These are phyloP conservation scores for Drosophila parvula DNA, from an alignment of 1,140 invertebrate genomes.

Conservation along the genomic window DNA sequence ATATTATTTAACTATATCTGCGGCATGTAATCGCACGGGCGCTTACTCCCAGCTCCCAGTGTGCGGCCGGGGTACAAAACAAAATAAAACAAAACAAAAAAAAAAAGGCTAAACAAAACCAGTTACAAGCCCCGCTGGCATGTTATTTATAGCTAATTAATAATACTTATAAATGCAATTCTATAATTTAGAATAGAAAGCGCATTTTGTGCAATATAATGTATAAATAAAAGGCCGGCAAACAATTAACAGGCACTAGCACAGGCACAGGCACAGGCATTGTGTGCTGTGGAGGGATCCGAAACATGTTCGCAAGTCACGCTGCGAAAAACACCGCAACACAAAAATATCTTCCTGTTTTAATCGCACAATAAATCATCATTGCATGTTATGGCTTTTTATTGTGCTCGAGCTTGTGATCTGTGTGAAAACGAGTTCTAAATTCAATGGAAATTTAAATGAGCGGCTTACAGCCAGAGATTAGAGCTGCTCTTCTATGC, in stretches of 20 bases:
- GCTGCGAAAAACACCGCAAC: slow-evolving; percentile 47
- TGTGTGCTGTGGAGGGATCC: slow-evolving; percentile 8
- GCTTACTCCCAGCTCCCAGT: slow-evolving; percentile 61
- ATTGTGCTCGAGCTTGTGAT: slow-evolving; percentile 55
- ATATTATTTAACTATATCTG: slow-evolving; percentile 73
- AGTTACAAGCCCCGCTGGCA: slow-evolving; percentile 57
- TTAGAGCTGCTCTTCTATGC: slow-evolving; percentile 14
- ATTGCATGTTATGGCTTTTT: slow-evolving; percentile 64
- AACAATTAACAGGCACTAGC: slow-evolving; percentile 45
- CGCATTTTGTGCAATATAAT: slow-evolving; percentile 46
- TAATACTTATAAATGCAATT: slow-evolving; percentile 82
- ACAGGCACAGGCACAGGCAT: neutral
- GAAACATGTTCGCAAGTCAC: slow-evolving; percentile 75
- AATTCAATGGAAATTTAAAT: slow-evolving; percentile 59
- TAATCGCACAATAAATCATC: slow-evolving; percentile 81
- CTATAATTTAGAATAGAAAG: slow-evolving; percentile 77
- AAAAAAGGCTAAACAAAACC: slow-evolving; percentile 37
- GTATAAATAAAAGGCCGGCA: slow-evolving; percentile 65
- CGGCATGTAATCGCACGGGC: slow-evolving; percentile 57
- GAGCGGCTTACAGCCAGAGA: slow-evolving; percentile 4
- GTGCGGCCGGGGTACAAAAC: slow-evolving; percentile 19
- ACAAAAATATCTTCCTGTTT: slow-evolving; percentile 76
- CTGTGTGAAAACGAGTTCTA: slow-evolving; percentile 69
- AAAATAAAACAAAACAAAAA: slow-evolving; percentile 1
- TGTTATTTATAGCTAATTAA: slow-evolving; percentile 82